Percentiles rank a stretch among this genome's conserved stretches.
Evolutionary conservation across 2,888 invertebrate species (phyloP).

Genomic region (Phymatocera aterrima): DNA sequence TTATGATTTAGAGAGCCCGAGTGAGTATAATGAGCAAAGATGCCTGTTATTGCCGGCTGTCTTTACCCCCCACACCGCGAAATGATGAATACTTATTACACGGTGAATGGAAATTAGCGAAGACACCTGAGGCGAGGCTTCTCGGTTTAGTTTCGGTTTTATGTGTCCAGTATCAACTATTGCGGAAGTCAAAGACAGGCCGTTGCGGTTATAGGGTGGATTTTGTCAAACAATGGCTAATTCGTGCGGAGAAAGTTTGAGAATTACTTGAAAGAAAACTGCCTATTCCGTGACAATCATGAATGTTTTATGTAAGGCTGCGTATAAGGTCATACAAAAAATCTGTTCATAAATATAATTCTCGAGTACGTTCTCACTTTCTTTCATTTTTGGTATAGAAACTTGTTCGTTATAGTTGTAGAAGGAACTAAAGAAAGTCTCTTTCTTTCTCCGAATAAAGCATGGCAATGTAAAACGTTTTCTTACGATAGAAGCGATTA

Average conservation of each 20-base stretch:
- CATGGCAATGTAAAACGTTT: too few relatives aligned
- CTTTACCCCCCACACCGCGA: too few relatives aligned
- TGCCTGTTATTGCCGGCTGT: not conserved
- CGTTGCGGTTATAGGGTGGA: too few relatives aligned
- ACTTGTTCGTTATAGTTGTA: not conserved
- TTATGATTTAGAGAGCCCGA: not conserved
- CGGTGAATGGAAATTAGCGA: not conserved
- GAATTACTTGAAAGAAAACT: too few relatives aligned
- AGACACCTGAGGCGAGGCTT: constrained; percentile 11
- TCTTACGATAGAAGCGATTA: too few relatives aligned
- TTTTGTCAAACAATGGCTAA: too few relatives aligned
- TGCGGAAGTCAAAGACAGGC: not conserved
- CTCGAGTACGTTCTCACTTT: not conserved
- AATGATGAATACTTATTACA: not conserved
- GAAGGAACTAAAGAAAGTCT: not conserved
- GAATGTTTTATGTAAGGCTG: too few relatives aligned
- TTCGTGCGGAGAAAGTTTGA: too few relatives aligned
- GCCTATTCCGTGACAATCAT: too few relatives aligned
- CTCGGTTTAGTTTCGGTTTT: too few relatives aligned
- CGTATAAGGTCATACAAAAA: not conserved
- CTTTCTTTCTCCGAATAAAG: not conserved
- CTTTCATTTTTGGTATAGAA: not conserved
- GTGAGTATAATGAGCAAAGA: not conserved
- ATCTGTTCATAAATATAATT: not conserved
- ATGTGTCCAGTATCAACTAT: not conserved